Evolutionary conservation across 2,888 invertebrate genomes (phyloP).

Genomic region (Parascotia fuliginaria): DNA sequence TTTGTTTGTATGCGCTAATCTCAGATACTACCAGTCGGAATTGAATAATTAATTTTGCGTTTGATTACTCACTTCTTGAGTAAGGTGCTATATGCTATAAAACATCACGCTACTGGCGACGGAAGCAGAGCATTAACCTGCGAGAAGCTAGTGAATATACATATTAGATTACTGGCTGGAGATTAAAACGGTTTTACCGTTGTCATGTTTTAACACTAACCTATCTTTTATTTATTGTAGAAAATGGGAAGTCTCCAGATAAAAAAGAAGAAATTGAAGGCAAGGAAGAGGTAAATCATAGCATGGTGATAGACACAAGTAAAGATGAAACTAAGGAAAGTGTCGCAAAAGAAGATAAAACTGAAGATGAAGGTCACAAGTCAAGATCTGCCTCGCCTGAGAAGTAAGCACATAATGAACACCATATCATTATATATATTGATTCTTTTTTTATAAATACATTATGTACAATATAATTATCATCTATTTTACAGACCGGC

Average conservation of each 20-base stretch:
- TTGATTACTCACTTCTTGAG: no score
- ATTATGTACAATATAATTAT: background rate
- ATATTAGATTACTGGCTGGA: no score
- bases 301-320: slow-evolving; percentile 52
- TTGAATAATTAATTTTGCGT: no score
- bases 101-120: no score
- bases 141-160: no score
- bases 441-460: no score
- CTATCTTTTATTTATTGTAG: slow-evolving; percentile 40
- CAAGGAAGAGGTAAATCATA: slow-evolving; percentile 70
- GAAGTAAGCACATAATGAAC: slow-evolving; percentile 55
- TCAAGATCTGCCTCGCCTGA: slow-evolving; percentile 76
- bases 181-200: no score
- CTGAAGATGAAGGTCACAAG: slow-evolving; percentile 64
- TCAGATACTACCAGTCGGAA: no score
- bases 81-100: no score
- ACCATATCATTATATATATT: no score
- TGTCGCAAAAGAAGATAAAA: slow-evolving; percentile 59
- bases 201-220: background rate
- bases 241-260: slow-evolving; percentile 80
- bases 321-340: slow-evolving; percentile 74
- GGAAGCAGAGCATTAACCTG: no score
- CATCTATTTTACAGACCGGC: slow-evolving; percentile 45
- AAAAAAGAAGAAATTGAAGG: slow-evolving; percentile 69
- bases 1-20: no score